Evolutionary conservation across 2,113 vertebrate species (phyloP).

Genomic region (Pycnonotus jocosus): DNA sequence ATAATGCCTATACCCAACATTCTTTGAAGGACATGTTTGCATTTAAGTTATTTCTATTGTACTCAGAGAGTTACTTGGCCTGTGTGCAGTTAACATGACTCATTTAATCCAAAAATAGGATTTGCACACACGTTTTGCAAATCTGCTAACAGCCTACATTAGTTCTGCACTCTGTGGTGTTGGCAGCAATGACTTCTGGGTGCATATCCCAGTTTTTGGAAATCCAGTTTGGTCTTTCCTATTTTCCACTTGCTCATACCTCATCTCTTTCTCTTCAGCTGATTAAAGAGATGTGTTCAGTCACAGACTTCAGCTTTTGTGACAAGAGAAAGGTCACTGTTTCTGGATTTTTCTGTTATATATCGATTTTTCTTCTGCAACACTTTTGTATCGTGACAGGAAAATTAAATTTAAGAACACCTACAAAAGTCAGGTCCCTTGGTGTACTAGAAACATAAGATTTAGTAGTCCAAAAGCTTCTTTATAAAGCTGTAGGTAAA

Average conservation of each 20-base stretch:
- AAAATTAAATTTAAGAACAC: background rate
- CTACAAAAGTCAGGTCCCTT: background rate
- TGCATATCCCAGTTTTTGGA: background rate
- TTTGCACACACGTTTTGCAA: constrained; percentile 17
- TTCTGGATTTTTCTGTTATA: background rate
- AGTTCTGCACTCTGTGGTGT: background rate
- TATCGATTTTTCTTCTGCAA: background rate
- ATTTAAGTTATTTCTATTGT: background rate
- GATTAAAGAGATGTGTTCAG: background rate
- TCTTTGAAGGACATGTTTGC: background rate
- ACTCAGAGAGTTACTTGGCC: background rate
- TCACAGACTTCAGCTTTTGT: background rate
- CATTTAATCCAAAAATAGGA: constrained; percentile 52
- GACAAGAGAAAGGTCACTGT: background rate
- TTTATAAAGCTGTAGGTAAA: background rate
- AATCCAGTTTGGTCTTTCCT: background rate
- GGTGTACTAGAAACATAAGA: background rate
- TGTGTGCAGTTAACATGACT: constrained; percentile 17
- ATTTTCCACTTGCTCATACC: background rate
- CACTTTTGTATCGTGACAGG: background rate
- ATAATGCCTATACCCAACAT: accelerated
- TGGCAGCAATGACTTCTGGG: background rate
- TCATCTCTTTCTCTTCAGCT: background rate
- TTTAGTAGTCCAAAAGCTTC: background rate
- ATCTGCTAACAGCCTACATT: constrained; percentile 6